phyloP scores from a whole-genome alignment of 2,888 invertebrate species.

The Metacarcinus magister region DNA sequence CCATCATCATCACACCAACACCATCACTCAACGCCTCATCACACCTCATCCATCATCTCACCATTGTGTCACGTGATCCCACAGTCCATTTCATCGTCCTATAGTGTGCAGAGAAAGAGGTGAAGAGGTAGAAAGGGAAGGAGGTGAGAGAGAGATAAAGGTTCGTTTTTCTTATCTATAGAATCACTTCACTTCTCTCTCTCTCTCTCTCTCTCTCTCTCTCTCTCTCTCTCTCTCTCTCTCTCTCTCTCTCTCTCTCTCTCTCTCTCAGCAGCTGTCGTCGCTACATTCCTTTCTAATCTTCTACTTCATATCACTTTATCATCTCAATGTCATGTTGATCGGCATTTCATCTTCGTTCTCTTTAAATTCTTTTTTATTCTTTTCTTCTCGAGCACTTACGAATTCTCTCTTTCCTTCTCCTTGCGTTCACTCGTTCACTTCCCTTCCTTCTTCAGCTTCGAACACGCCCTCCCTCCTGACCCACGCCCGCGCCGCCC shows the following conservation, averaged over 20 bases:
- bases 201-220: background rate
- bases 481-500: conserved; percentile 26
- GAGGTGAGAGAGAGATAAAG: background rate
- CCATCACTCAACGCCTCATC: background rate
- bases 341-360: background rate
- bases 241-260: no score
- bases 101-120: background rate
- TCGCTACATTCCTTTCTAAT: background rate
- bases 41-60: background rate
- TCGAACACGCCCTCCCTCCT: background rate
- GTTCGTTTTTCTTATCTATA: background rate
- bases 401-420: background rate
- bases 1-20: background rate
- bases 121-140: background rate
- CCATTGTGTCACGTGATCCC: background rate
- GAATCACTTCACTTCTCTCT: background rate
- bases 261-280: background rate
- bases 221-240: no score
- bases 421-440: background rate
- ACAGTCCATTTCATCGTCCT: background rate
- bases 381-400: background rate
- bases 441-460: background rate
- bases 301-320: background rate
- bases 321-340: background rate
- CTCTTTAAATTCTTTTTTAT: background rate